Percentiles rank a stretch among this genome's conserved stretches.
Evolutionary conservation across 2,888 invertebrate genomes (phyloP).

Genomic region (Drosophila mettleri): DNA sequence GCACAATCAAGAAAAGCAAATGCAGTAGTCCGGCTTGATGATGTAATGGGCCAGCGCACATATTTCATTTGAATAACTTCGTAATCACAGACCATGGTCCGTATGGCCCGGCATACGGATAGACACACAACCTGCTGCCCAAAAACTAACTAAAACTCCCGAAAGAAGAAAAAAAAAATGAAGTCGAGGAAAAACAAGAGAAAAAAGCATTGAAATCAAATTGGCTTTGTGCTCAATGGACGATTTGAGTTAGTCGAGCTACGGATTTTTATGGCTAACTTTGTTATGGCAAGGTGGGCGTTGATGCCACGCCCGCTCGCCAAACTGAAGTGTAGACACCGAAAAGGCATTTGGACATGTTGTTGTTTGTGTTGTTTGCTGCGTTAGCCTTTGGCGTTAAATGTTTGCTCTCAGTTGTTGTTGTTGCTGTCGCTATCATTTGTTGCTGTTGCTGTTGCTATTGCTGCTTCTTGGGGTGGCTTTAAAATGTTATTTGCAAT

Average conservation of each 20-base stretch:
- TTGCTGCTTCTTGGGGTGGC: conserved; percentile 22
- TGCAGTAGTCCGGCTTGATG: conserved; percentile 53
- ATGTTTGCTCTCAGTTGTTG: conserved; percentile 25
- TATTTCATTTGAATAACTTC: conserved; percentile 77
- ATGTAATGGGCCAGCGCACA: conserved; percentile 69
- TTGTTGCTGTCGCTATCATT: too few relatives aligned
- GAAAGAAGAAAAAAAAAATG: neutral
- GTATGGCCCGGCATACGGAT: conserved; percentile 26
- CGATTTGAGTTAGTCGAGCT: conserved; percentile 69
- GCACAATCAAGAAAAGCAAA: conserved; percentile 37
- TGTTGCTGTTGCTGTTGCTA: neutral
- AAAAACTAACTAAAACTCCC: conserved; percentile 30
- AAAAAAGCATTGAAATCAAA: conserved; percentile 62
- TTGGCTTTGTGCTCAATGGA: conserved; percentile 66
- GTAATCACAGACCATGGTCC: conserved; percentile 64
- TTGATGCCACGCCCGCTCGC: conserved; percentile 34
- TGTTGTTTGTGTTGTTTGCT: conserved; percentile 19
- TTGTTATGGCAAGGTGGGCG: conserved; percentile 56
- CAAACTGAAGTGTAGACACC: conserved; percentile 25
- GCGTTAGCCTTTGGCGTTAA: conserved; percentile 52
- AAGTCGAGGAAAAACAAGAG: conserved; percentile 1
- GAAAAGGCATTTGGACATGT: conserved; percentile 34
- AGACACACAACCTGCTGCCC: conserved; percentile 54
- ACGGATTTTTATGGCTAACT: conserved; percentile 66
- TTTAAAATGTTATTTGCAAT: conserved; percentile 54